Conservation (phyloP, 1,140 invertebrate species). For the Caenorhabditis brenneri region DNA sequence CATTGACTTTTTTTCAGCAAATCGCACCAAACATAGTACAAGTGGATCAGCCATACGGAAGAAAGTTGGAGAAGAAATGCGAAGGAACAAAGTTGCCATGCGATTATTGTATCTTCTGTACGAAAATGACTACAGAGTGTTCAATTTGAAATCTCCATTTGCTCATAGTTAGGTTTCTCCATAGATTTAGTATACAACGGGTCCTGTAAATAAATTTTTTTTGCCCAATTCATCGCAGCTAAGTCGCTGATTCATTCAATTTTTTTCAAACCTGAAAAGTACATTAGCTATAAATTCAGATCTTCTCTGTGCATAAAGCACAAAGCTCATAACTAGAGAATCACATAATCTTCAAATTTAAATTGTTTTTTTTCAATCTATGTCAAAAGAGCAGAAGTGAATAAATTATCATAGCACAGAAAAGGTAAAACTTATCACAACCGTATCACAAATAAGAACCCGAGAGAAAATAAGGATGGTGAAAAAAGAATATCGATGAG, state of each 20-base stretch:
- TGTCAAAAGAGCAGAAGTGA: too few species aligned
- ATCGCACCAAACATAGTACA: conserved; percentile 6
- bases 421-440: neutral
- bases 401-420: too few species aligned
- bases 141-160: conserved; percentile 6
- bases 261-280: too few species aligned
- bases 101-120: neutral
- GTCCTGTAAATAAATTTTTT: neutral
- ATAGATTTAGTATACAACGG: too few species aligned
- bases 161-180: neutral
- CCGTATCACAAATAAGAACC: neutral
- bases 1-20: neutral
- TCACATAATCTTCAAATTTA: too few species aligned
- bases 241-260: too few species aligned
- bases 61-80: neutral
- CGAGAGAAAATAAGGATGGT: too few species aligned
- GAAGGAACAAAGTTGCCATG: neutral
- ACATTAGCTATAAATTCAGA: too few species aligned
- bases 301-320: too few species aligned
- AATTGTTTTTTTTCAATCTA: too few species aligned
- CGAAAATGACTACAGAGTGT: conserved; percentile 19
- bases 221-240: too few species aligned
- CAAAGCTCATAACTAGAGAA: too few species aligned
- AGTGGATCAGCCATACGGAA: neutral
- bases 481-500: neutral